Conservation (phyloP, 2,113 vertebrate genomes). For the Pluvianellus socialis region DNA sequence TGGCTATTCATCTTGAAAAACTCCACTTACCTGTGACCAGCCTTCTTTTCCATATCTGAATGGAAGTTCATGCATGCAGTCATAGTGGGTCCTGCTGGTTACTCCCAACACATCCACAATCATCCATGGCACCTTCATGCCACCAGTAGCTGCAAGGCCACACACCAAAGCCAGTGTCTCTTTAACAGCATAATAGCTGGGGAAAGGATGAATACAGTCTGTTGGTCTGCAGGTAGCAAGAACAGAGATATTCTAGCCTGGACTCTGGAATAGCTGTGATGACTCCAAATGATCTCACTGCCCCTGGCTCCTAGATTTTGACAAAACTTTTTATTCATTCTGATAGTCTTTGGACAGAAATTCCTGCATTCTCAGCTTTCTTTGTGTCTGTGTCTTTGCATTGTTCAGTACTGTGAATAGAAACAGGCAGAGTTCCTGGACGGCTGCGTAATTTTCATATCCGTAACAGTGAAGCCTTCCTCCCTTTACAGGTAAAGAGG, state of each 20-base stretch:
- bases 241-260: background rate
- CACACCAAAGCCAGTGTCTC: background rate
- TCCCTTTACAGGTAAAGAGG: background rate
- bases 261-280: background rate
- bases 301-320: background rate
- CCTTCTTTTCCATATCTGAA: background rate
- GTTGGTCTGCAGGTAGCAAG: background rate
- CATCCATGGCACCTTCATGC: background rate
- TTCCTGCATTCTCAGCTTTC: background rate
- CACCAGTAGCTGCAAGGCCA: background rate
- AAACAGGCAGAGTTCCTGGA: background rate
- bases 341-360: background rate
- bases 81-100: background rate
- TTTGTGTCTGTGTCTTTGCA: fast-evolving
- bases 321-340: background rate
- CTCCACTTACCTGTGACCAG: background rate
- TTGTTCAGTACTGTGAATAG: background rate
- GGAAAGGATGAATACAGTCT: background rate
- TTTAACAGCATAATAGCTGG: background rate
- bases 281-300: background rate
- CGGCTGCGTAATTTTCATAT: fast-evolving
- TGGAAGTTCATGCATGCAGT: background rate
- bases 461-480: background rate
- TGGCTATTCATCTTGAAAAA: background rate
- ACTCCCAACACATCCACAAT: background rate